Conservation (phyloP, 1,140 invertebrate genomes). For the Papilio aristodemus region DNA sequence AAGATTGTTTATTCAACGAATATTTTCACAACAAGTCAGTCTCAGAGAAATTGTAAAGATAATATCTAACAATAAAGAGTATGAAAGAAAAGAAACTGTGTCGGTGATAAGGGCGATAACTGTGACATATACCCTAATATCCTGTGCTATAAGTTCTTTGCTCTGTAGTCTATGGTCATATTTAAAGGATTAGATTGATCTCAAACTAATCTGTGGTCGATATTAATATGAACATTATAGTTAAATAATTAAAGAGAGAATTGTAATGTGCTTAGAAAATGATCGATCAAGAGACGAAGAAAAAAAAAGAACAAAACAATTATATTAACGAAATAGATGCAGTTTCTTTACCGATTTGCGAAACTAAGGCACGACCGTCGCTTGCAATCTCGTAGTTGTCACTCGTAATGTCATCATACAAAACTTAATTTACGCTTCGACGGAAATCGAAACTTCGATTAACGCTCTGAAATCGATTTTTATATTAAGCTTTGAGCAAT, state of each 20-base stretch:
- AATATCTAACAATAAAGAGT: neutral
- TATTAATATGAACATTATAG: too few species aligned
- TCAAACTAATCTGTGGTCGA: neutral
- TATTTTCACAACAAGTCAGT: neutral
- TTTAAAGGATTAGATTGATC: neutral
- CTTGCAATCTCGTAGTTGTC: constrained; percentile 18
- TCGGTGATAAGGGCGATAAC: too few species aligned
- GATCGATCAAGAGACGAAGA: neutral
- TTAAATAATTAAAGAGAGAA: neutral
- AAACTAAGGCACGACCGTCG: constrained; percentile 25
- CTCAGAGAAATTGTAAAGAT: neutral
- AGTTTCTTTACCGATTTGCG: constrained; percentile 28
- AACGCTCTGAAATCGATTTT: constrained; percentile 8
- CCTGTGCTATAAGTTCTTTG: too few species aligned
- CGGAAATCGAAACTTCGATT: constrained; percentile 26
- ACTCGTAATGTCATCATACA: constrained; percentile 27
- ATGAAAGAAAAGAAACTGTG: too few species aligned
- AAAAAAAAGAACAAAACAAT: constrained; percentile 25
- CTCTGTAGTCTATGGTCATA: too few species aligned
- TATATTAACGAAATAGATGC: constrained; percentile 27
- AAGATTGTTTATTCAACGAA: neutral
- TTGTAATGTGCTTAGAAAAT: neutral
- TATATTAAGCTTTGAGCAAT: constrained; percentile 10
- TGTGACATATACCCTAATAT: too few species aligned
- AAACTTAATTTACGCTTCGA: constrained; percentile 32